Evolutionary conservation across 2,888 invertebrate species (phyloP).

Genomic region (Meliscaeva auricollis): DNA sequence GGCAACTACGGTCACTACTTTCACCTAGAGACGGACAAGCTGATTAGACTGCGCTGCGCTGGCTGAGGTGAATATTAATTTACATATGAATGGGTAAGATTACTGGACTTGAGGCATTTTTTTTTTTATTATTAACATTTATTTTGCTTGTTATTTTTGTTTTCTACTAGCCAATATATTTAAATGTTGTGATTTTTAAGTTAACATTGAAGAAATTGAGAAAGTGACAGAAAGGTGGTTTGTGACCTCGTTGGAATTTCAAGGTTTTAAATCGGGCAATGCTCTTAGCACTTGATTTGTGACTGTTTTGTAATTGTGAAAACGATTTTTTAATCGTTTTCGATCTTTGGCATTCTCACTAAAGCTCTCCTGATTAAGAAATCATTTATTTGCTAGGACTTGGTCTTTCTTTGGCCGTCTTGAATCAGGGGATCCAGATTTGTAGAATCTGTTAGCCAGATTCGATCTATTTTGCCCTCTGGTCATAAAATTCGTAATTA

Average conservation of each 20-base stretch:
- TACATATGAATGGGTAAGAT: neutral
- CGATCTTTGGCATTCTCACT: too few relatives aligned
- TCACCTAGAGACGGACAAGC: conserved; percentile 13
- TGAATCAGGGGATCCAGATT: too few relatives aligned
- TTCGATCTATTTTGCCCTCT: too few relatives aligned
- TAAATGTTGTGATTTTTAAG: neutral
- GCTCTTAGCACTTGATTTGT: neutral
- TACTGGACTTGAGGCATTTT: neutral
- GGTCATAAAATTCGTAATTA: too few relatives aligned
- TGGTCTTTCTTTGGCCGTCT: too few relatives aligned
- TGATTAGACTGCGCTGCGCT: neutral
- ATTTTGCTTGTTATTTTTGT: too few relatives aligned
- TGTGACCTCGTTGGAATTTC: neutral
- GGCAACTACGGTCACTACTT: conserved; percentile 23
- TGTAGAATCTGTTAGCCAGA: too few relatives aligned
- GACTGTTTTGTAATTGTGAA: too few relatives aligned
- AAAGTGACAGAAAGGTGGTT: neutral
- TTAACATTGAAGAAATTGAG: neutral
- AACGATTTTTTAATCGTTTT: too few relatives aligned
- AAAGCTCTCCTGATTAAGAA: too few relatives aligned
- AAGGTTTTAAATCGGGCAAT: neutral
- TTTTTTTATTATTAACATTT: neutral
- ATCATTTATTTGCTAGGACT: too few relatives aligned
- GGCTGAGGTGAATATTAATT: conserved; percentile 13
- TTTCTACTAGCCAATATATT: neutral